These are phyloP conservation scores for Drosophila koepferae DNA, from an alignment of 2,888 invertebrate species.

Conservation along the genomic window DNA sequence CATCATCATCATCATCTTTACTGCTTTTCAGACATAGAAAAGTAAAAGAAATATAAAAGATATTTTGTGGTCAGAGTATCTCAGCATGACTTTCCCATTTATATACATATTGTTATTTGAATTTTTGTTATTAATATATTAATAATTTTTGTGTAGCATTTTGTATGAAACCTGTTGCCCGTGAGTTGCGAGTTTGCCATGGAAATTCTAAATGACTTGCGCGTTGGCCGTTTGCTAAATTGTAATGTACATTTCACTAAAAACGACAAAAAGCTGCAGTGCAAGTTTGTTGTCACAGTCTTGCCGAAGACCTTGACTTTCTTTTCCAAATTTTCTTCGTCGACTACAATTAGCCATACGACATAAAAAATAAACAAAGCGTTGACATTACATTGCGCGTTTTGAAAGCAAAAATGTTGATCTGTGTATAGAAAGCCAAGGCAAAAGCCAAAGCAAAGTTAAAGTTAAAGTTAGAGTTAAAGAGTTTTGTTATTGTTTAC, in stretches of 20 bases:
- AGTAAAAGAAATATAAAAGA: neutral
- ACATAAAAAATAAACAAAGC: constrained; percentile 45
- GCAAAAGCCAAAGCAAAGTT: constrained; percentile 64
- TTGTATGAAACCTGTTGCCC: constrained; percentile 52
- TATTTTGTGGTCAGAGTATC: constrained; percentile 10
- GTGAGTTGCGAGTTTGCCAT: constrained; percentile 62
- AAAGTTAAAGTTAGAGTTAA: constrained; percentile 41
- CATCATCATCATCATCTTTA: neutral
- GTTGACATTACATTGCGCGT: constrained; percentile 57
- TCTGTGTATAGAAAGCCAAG: constrained; percentile 56
- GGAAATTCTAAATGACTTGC: constrained; percentile 75
- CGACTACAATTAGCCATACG: constrained; percentile 61
- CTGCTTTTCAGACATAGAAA: neutral
- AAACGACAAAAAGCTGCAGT: constrained; percentile 17
- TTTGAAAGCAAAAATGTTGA: constrained; percentile 69
- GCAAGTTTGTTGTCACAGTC: constrained; percentile 51
- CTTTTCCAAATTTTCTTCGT: constrained; percentile 62
- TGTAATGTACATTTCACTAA: constrained; percentile 41
- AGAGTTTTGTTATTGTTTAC: constrained; percentile 62
- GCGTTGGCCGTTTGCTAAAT: constrained; percentile 58
- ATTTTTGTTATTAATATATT: constrained; percentile 59
- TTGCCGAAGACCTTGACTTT: constrained; percentile 75
- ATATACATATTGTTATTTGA: constrained; percentile 13
- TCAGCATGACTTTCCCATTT: constrained; percentile 25
- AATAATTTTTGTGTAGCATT: constrained; percentile 54